Conservation (phyloP, 2,888 invertebrate species). For the Smittia sp. region DNA sequence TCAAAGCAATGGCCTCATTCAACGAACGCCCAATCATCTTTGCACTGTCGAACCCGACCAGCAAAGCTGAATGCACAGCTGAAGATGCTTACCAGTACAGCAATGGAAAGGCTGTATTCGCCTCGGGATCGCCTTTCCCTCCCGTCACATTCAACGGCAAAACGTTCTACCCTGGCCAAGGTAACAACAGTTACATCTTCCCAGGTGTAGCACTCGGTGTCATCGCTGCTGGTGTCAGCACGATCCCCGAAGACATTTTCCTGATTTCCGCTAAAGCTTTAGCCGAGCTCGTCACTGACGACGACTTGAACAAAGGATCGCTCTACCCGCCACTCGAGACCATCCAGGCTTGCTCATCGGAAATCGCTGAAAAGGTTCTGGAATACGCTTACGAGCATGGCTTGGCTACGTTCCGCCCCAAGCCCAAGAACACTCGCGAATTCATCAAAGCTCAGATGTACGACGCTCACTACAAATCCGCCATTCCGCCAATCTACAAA, state of each 20-base stretch:
- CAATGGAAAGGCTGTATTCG: constrained; percentile 87
- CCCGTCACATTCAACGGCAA: constrained; percentile 79
- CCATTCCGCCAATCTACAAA: constrained; percentile 59
- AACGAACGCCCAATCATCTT: constrained; percentile 91
- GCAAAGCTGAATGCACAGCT: constrained; percentile 99
- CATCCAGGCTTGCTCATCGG: constrained; percentile 82
- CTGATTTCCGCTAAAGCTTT: constrained; percentile 84
- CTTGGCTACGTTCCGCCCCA: constrained; percentile 76
- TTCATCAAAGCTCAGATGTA: constrained; percentile 82
- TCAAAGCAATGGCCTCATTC: constrained; percentile 78
- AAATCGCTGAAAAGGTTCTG: constrained; percentile 78
- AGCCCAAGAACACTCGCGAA: constrained; percentile 68
- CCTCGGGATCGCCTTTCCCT: constrained; percentile 94
- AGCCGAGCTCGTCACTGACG: constrained; percentile 74
- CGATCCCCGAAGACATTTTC: constrained; percentile 90
- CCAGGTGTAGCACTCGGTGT: constrained; percentile 93
- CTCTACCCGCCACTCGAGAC: constrained; percentile 86
- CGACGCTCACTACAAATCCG: constrained; percentile 66
- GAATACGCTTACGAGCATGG: constrained; percentile 78
- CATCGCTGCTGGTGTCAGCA: constrained; percentile 81
- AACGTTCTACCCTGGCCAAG: constrained; percentile 88
- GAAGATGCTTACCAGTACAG: constrained; percentile 88
- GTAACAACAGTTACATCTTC: constrained; percentile 97
- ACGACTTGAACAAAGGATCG: constrained; percentile 77
- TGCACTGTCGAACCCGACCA: constrained; percentile 97